Evolutionary conservation across 2,888 invertebrate genomes (phyloP).

Genomic region (Stomorhina lunata): DNA sequence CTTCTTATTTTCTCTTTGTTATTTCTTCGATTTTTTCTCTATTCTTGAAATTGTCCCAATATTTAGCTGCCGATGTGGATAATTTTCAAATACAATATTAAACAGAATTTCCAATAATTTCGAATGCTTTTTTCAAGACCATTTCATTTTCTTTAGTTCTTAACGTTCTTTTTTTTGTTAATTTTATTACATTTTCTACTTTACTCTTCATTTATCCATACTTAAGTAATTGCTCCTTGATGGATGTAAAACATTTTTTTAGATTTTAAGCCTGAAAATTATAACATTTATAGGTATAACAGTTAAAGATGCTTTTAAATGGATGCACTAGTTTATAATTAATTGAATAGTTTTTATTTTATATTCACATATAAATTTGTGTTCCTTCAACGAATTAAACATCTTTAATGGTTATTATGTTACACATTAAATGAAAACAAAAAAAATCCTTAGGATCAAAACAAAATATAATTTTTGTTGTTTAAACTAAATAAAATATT

Average conservation of each 20-base stretch:
- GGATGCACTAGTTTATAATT: constrained; percentile 9
- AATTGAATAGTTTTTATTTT: constrained; percentile 53
- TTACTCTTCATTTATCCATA: constrained; percentile 39
- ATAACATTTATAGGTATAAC: neutral
- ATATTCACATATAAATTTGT: constrained; percentile 40
- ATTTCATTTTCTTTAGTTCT: constrained; percentile 45
- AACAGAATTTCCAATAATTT: constrained; percentile 15
- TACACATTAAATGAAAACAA: neutral
- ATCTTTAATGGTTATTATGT: constrained; percentile 20
- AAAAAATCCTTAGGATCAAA: constrained; percentile 21
- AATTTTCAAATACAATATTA: constrained; percentile 46
- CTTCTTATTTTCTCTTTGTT: constrained; percentile 56
- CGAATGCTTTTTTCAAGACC: constrained; percentile 21
- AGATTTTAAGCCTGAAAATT: constrained; percentile 53
- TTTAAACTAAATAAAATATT: constrained; percentile 54
- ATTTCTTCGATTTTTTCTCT: constrained; percentile 32
- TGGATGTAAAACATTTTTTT: constrained; percentile 32
- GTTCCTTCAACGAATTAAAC: neutral
- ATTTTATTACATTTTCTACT: constrained; percentile 38
- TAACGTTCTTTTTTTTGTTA: constrained; percentile 33
- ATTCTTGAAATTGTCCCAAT: constrained; percentile 36
- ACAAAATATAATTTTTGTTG: constrained; percentile 43
- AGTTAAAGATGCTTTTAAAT: constrained; percentile 31
- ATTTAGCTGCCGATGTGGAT: constrained; percentile 60
- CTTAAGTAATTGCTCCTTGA: constrained; percentile 26